Percentiles rank a stretch among this genome's conserved stretches.
Conservation (phyloP, 30 jellyfish, hydroid and myxozoan genomes). For the Rhopilema esculentum region DNA sequence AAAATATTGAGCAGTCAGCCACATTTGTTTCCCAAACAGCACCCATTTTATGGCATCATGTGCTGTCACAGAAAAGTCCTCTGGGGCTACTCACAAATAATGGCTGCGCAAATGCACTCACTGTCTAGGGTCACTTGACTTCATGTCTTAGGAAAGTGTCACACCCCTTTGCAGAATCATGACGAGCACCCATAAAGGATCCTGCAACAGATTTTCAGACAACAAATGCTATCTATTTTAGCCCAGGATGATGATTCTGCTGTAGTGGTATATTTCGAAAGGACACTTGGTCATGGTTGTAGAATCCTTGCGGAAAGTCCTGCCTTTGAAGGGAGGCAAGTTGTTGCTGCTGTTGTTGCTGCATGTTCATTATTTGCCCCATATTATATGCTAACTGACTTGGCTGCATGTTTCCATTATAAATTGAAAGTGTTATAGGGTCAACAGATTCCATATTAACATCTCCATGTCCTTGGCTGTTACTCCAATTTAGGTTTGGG, state of each 20-base stretch:
- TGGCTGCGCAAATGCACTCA: too few species aligned
- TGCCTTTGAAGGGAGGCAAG: conserved; percentile 31
- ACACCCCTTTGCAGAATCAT: too few species aligned
- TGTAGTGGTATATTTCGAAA: conserved; percentile 29
- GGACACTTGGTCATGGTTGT: conserved; percentile 35
- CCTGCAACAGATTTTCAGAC: too few species aligned
- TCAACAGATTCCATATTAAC: conserved; percentile 54
- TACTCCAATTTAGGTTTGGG: conserved; percentile 78
- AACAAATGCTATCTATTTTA: neutral
- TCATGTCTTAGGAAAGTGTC: neutral
- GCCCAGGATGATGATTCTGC: conserved; percentile 51
- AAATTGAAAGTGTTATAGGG: conserved; percentile 16
- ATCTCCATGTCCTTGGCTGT: conserved; percentile 36
- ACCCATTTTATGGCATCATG: too few species aligned
- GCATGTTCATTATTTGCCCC: conserved; percentile 52
- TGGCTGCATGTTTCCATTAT: conserved; percentile 1
- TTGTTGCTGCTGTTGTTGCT: conserved; percentile 50
- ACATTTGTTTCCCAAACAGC: too few species aligned
- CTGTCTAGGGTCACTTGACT: neutral
- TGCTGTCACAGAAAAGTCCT: too few species aligned
- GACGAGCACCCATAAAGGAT: too few species aligned
- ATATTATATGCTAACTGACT: conserved; percentile 42
- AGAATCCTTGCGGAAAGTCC: conserved; percentile 29
- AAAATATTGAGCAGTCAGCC: too few species aligned
- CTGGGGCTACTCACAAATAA: too few species aligned